These are phyloP conservation scores for Synchiropus splendidus DNA, from an alignment of 2,113 vertebrate species.

Conservation along the genomic window DNA sequence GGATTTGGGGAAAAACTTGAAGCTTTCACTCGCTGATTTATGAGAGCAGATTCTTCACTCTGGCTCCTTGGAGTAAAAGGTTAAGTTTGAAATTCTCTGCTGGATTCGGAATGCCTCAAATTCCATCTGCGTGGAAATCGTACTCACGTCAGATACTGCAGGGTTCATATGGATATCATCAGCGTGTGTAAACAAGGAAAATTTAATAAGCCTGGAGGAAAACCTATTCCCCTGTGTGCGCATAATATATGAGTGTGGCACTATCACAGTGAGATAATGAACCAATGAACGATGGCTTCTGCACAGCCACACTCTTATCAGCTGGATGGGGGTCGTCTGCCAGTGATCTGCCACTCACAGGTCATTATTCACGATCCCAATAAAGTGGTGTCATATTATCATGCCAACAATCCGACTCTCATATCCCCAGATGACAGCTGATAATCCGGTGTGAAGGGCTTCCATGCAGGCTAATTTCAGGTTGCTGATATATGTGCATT, in stretches of 20 bases:
- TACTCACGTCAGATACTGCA: no score
- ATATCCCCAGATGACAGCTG: slow-evolving; percentile 36
- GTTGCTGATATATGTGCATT: slow-evolving; percentile 56
- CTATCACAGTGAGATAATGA: slow-evolving; percentile 9
- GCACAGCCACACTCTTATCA: slow-evolving; percentile 40
- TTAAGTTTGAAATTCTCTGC: no score
- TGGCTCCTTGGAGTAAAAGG: slow-evolving; percentile 24
- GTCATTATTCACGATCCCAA: slow-evolving; percentile 26
- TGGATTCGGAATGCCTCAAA: no score
- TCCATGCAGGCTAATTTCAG: slow-evolving; percentile 51
- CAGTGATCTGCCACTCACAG: slow-evolving; percentile 25
- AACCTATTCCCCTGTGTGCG: slow-evolving; percentile 2
- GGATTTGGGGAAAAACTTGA: slow-evolving; percentile 5
- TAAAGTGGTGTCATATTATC: slow-evolving; percentile 31
- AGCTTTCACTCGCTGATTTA: no score
- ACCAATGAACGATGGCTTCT: slow-evolving; percentile 6
- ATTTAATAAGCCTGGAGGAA: no score
- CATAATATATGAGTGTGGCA: slow-evolving; percentile 21
- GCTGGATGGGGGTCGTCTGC: slow-evolving; percentile 13
- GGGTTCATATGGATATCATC: no score
- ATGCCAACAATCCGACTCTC: slow-evolving; percentile 33
- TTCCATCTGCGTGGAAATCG: no score
- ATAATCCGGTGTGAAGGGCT: slow-evolving; percentile 13
- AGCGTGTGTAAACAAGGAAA: no score
- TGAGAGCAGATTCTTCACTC: slow-evolving; percentile 1